phyloP scores from a whole-genome alignment of 2,888 invertebrate genomes.

The Melanostoma scalare region DNA sequence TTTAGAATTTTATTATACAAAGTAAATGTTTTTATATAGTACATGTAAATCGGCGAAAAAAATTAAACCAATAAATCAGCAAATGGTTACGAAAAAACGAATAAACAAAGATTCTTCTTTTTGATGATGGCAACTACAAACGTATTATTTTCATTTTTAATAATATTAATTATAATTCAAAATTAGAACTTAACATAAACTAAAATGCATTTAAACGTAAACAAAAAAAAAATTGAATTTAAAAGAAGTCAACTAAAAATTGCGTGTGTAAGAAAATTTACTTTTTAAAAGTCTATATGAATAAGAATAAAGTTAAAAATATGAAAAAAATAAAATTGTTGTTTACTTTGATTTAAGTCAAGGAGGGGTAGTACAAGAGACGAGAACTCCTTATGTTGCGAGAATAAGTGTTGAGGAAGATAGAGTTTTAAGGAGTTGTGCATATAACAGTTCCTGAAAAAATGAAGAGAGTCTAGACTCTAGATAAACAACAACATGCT shows the following conservation, averaged over 20 bases:
- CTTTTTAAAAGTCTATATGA: constrained; percentile 71
- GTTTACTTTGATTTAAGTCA: constrained; percentile 23
- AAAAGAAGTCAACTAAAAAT: constrained; percentile 53
- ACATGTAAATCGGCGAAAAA: constrained; percentile 8
- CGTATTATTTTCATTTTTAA: constrained; percentile 31
- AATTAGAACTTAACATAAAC: constrained; percentile 40
- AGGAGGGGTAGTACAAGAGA: too few species aligned
- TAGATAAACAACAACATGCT: too few species aligned
- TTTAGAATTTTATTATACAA: constrained; percentile 24
- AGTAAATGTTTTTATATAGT: constrained; percentile 32
- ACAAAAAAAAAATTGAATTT: constrained; percentile 43
- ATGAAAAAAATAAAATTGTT: constrained; percentile 49
- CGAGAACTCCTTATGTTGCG: too few species aligned
- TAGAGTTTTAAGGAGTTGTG: too few species aligned
- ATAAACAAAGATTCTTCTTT: constrained; percentile 25
- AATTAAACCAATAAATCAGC: constrained; percentile 27
- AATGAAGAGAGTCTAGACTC: too few species aligned
- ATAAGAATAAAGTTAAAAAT: constrained; percentile 69
- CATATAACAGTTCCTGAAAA: too few species aligned
- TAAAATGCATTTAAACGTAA: constrained; percentile 58
- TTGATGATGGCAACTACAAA: constrained; percentile 48
- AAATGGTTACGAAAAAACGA: constrained; percentile 20
- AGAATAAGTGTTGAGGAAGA: too few species aligned
- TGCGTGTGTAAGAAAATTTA: constrained; percentile 67
- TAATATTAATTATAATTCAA: constrained; percentile 57